Conservation (phyloP, 2,888 invertebrate species). For the Tipula helvola region DNA sequence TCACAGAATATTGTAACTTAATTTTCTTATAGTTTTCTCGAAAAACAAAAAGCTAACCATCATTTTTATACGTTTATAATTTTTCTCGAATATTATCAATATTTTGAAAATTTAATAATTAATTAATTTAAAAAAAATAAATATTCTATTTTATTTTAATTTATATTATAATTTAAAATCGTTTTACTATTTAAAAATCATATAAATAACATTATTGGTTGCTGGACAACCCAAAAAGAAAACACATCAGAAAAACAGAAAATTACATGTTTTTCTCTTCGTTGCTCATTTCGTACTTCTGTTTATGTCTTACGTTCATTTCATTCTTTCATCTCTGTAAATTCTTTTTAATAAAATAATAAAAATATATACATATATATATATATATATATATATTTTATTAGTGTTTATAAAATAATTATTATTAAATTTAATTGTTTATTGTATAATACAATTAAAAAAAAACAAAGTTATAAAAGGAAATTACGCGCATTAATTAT, state of each 20-base stretch:
- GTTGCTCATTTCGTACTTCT: not conserved
- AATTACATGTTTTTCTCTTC: not conserved
- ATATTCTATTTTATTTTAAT: not conserved
- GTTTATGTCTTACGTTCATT: not conserved
- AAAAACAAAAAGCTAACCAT: not conserved
- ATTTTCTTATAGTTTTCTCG: not conserved
- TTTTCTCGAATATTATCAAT: not conserved
- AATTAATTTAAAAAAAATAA: not conserved
- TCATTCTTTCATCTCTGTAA: not conserved
- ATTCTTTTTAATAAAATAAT: not conserved
- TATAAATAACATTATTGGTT: not conserved
- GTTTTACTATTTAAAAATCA: not conserved
- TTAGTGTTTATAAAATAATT: not conserved
- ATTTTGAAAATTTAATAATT: not conserved
- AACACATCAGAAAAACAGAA: not conserved
- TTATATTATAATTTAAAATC: not conserved
- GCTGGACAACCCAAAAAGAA: not conserved
- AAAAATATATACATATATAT: too few species aligned
- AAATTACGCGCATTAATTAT: not conserved
- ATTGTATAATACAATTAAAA: not conserved
- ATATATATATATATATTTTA: too few species aligned
- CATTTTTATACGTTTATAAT: not conserved
- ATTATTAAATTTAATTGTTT: not conserved
- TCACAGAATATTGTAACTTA: not conserved
- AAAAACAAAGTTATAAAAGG: not conserved